These are phyloP conservation scores for Thymelicus sylvestris DNA, from an alignment of 2,888 invertebrate species.

Conservation along the genomic window DNA sequence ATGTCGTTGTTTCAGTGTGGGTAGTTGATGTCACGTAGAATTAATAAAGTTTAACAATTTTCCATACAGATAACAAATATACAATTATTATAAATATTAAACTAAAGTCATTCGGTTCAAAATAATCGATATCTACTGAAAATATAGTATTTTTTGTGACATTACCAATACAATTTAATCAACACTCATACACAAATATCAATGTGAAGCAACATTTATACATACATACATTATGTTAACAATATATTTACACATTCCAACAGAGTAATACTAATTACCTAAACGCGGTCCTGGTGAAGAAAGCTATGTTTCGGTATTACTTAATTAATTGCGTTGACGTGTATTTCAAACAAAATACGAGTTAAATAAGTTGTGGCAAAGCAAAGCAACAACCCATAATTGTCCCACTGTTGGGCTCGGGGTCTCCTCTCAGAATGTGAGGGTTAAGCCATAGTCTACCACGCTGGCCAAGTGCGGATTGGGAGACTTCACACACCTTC, in stretches of 20 bases:
- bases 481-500: no score
- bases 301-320: not conserved
- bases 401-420: no score
- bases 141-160: not conserved
- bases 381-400: no score
- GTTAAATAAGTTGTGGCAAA: no score
- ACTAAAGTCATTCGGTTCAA: not conserved
- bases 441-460: no score
- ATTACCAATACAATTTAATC: conserved; percentile 1
- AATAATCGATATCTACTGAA: not conserved
- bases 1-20: conserved; percentile 24
- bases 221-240: conserved; percentile 17
- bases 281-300: not conserved
- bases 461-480: no score
- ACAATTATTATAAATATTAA: not conserved
- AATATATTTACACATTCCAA: conserved; percentile 31
- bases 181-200: conserved; percentile 10
- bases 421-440: no score
- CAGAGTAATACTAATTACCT: conserved; percentile 4
- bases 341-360: no score
- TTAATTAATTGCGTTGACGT: not conserved
- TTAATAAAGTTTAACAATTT: not conserved
- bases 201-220: conserved; percentile 12
- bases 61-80: not conserved
- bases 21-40: not conserved